Base-by-base conservation (phyloP, 2,797 vertebrate species). In the Calcarius lapponicus region DNA sequence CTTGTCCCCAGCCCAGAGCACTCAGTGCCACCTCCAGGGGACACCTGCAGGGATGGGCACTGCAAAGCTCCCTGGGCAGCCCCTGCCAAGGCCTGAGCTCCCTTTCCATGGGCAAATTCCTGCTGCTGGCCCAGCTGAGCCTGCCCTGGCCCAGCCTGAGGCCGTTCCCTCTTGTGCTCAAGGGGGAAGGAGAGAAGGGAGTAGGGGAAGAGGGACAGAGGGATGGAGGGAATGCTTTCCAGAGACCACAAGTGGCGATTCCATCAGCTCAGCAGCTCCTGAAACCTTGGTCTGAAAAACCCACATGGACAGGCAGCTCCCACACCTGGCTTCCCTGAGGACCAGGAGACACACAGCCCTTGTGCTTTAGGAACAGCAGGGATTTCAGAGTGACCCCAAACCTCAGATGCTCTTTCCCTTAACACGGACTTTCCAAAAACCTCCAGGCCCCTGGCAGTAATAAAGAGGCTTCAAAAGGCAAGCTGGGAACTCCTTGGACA, bases 331-430 rank as follows among this genome's bases (percentile, higher is more conserved):
- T 29, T 12, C 24, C 26, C 73, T 7, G 17, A 34, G 18, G 43
- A 20, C 2, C 5, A 8, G 50, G 20, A 29, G 19, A 24, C 5
- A 38, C 54, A 10, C 0, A 0, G 71, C 29, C 58, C 15, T 4
- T 2, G 21, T 9, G 4, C 69, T 16, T 43, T 6, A 28, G 5
- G 48, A 58, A 16, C 34, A 26, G 29, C 43, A 25, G 58, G 32
- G 7, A 29, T 22, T 48, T 25, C 51, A 16, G 31, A 42, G 40
- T 0, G 3, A 67, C 17, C 48, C 7, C 56, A 81, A 43, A 51
- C 24, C 51, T 16, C 47, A 58, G 31, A 42, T 25, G 51, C 21
- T 61, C 84, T 6, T 74, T 38, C 47, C 50, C 3, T 3, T 1
- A 72, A 69, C 40, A 25, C 0, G 0, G 20, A 14, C 12, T 34